phyloP scores from a whole-genome alignment of 2,888 invertebrate genomes.

The Rutpela maculata region DNA sequence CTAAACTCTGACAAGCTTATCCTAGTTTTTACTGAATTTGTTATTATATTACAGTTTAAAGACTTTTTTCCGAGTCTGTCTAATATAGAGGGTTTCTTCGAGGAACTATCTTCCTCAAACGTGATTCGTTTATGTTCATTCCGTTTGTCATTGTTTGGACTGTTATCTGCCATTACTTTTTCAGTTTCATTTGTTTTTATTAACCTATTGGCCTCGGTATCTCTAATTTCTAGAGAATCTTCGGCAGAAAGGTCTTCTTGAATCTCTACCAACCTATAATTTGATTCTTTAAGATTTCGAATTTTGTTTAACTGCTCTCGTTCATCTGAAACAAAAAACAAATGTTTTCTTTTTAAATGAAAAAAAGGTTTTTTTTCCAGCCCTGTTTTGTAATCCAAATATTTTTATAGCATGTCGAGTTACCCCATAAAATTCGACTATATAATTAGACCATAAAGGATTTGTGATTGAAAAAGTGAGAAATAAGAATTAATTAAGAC shows the following conservation, averaged over 20 bases:
- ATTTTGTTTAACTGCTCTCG: conserved; percentile 12
- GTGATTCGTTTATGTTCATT: conserved; percentile 51
- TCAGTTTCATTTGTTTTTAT: neutral
- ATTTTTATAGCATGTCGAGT: too few relatives aligned
- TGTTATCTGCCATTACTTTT: conserved; percentile 12
- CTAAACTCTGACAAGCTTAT: conserved; percentile 64
- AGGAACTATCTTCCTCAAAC: conserved; percentile 52
- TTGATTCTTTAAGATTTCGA: conserved; percentile 16
- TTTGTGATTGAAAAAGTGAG: too few relatives aligned
- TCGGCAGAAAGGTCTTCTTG: neutral
- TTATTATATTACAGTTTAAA: conserved; percentile 46
- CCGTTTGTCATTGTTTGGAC: conserved; percentile 43
- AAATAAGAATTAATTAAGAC: too few relatives aligned
- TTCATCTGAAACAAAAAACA: conserved; percentile 11
- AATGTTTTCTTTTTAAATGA: too few relatives aligned
- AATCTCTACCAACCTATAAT: neutral
- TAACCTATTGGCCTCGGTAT: neutral
- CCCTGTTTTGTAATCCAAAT: too few relatives aligned
- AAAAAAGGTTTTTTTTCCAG: too few relatives aligned
- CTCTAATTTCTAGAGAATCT: neutral
- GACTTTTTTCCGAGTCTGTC: conserved; percentile 74
- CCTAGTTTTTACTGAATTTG: conserved; percentile 46
- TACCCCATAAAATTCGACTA: too few relatives aligned
- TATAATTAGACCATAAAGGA: too few relatives aligned
- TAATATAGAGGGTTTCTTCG: conserved; percentile 72